Evolutionary conservation across 2,888 invertebrate species (phyloP).

Genomic region (Philaethria dido): DNA sequence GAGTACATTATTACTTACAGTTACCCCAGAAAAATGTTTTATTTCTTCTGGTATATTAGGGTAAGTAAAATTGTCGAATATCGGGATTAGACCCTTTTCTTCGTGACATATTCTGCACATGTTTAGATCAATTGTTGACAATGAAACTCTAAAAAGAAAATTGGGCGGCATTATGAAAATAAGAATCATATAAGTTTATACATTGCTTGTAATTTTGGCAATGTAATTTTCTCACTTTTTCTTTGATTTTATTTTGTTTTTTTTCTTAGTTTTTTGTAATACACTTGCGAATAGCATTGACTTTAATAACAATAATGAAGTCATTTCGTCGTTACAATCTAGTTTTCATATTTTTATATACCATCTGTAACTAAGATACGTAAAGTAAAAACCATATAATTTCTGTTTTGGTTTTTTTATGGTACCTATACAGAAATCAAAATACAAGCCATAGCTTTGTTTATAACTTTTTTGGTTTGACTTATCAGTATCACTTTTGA

Average conservation of each 20-base stretch:
- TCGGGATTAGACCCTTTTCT: slow-evolving; percentile 65
- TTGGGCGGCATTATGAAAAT: neutral
- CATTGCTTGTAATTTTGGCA: neutral
- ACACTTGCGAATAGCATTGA: slow-evolving; percentile 72
- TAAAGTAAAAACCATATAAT: neutral
- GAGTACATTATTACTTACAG: slow-evolving; percentile 51
- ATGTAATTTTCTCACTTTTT: slow-evolving; percentile 55
- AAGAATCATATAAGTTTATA: neutral
- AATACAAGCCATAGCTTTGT: slow-evolving; percentile 4
- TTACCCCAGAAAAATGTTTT: slow-evolving; percentile 66
- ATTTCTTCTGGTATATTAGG: slow-evolving; percentile 71
- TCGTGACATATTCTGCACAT: slow-evolving; percentile 69
- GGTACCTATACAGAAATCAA: neutral
- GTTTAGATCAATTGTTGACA: slow-evolving; percentile 33
- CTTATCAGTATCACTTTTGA: neutral
- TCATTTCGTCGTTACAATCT: slow-evolving; percentile 51
- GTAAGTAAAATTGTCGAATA: slow-evolving; percentile 65
- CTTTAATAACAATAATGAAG: slow-evolving; percentile 69
- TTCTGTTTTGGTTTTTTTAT: neutral
- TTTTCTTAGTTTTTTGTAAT: slow-evolving; percentile 63
- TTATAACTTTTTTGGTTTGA: neutral
- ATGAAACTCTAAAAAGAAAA: slow-evolving; percentile 24
- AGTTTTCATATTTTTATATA: slow-evolving; percentile 1
- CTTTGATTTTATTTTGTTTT: slow-evolving; percentile 59
- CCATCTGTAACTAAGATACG: neutral